phyloP scores from a whole-genome alignment of 2,888 invertebrate species.

The Chorisops tibialis region DNA sequence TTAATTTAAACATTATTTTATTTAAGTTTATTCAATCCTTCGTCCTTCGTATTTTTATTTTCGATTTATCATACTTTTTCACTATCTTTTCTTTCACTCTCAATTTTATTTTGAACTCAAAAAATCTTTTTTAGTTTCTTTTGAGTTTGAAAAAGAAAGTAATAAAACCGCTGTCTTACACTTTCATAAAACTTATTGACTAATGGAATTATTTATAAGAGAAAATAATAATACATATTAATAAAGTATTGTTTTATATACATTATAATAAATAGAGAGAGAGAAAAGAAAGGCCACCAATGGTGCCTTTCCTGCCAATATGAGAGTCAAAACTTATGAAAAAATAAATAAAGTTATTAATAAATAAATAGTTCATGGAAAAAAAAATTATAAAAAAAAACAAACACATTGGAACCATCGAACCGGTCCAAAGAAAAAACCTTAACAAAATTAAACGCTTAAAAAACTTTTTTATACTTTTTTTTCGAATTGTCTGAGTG shows the following conservation, averaged over 20 bases:
- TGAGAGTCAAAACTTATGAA: conserved; percentile 24
- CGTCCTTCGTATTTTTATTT: conserved; percentile 32
- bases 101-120: background rate
- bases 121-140: background rate
- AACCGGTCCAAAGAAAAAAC: conserved; percentile 55
- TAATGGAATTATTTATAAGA: no score
- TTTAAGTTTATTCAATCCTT: conserved; percentile 26
- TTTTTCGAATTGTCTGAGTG: background rate
- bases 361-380: conserved; percentile 23
- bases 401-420: conserved; percentile 50
- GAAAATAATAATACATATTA: no score
- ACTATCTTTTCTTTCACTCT: background rate
- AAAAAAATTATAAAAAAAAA: conserved; percentile 14
- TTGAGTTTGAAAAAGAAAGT: conserved; percentile 4
- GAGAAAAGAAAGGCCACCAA: no score
- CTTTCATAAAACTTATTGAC: no score
- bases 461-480: background rate
- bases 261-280: no score
- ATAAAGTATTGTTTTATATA: no score
- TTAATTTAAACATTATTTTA: background rate
- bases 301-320: no score
- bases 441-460: conserved; percentile 47
- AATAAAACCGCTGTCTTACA: no score
- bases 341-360: conserved; percentile 15
- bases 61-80: conserved; percentile 22